Evolutionary conservation across 1,140 invertebrate species (phyloP), one percentile per base, ranked within the genome.

Genomic region (Tetragonula clypearis): DNA sequence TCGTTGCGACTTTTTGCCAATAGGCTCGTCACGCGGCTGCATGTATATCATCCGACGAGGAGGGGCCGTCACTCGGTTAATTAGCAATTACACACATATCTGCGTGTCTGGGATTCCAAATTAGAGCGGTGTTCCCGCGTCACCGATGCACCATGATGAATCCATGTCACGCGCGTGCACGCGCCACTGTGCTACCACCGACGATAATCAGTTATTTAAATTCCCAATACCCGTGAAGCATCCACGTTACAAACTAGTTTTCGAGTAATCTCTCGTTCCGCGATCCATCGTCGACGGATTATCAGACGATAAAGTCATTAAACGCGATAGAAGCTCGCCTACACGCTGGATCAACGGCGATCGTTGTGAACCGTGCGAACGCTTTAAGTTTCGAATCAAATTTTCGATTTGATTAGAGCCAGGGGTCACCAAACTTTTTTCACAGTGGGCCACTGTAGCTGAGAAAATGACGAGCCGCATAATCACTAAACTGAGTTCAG

Each of bases 71-170:
- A 79, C 82, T 84, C 68, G 76, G 82, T 84, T 84, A 84, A 84
- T 84, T 84, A 84, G 82, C 76, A 84, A 84, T 84, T 84, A 84
- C 82, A 84, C 82, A 77, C 82, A 30, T 79, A 84, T 84, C 68
- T 79, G 77, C 82, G 68, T 84, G 82, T 79, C 77, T 79, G 68
- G 82, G 77, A 84, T 84, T 79, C 82, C 68, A 84, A 84, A 79
- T 84, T 84, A 56, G 82, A 62, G 77, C 56, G n/a, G 55, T 65
- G 58, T 78, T 6, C 60, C 60, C 76, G 82, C 1, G 68, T 35
- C 30, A 30, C 53, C 55, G 74, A 83, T 69, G 81, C 74, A 69
- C 30, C 68, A 84, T 58, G 82, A 84, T 72, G 55, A 84, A 72
- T 79, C 68, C 82, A 65, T 30, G 76, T 68, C 62, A 49, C 35